Conservation (phyloP, 1,140 invertebrate genomes). For the Zaprionus gabonicus region DNA sequence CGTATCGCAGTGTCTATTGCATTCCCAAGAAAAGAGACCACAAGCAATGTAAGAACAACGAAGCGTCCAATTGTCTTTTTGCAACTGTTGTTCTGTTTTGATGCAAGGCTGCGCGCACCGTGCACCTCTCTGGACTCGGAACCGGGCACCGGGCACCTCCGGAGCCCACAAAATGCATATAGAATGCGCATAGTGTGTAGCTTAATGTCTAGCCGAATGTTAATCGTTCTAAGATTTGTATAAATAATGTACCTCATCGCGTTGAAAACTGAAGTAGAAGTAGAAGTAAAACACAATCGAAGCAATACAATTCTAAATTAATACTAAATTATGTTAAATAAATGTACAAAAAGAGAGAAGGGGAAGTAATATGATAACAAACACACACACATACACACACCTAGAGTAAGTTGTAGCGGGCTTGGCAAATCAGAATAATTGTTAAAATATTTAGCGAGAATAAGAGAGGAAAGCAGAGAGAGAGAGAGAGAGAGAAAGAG, state of each 20-base stretch:
- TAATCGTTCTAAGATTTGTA: constrained; percentile 48
- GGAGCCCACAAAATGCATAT: too few relatives aligned
- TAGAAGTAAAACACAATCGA: constrained; percentile 35
- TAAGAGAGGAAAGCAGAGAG: constrained; percentile 27
- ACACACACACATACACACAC: constrained; percentile 12
- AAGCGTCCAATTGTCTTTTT: constrained; percentile 85
- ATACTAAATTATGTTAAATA: constrained; percentile 34
- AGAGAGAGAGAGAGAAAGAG: not conserved
- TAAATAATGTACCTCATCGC: constrained; percentile 78
- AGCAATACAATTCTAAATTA: constrained; percentile 78
- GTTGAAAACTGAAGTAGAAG: constrained; percentile 67
- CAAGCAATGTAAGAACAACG: constrained; percentile 85
- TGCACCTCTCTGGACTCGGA: constrained; percentile 27
- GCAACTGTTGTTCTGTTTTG: constrained; percentile 85
- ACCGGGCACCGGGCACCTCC: not conserved
- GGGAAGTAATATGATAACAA: constrained; percentile 19
- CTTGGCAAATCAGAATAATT: constrained; percentile 46
- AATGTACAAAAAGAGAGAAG: constrained; percentile 65
- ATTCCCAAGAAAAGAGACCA: constrained; percentile 67
- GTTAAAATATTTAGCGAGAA: constrained; percentile 15
- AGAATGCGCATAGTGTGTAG: constrained; percentile 12
- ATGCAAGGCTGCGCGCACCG: constrained; percentile 72
- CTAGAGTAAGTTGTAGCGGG: constrained; percentile 36
- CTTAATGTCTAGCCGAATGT: constrained; percentile 41
- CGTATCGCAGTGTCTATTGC: not conserved